A percentile compares a stretch with the other conserved stretches of the same genome.
Conservation (phyloP, 2,888 invertebrate genomes). For the Strigamia crassipes region DNA sequence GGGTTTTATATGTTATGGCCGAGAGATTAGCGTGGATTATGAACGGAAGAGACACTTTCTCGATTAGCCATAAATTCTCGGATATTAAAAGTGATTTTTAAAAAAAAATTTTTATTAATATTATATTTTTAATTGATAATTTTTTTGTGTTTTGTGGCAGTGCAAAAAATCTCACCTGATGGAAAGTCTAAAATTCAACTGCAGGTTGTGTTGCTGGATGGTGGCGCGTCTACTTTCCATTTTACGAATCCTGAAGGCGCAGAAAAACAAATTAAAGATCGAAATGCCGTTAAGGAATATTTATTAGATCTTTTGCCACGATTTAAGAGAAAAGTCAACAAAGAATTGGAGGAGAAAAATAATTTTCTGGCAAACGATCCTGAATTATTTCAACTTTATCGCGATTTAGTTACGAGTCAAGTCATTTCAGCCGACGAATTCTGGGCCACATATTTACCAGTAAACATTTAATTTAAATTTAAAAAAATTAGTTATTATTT, state of each 20-base stretch:
- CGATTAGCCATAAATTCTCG: slow-evolving; percentile 89
- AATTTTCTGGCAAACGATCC: slow-evolving; percentile 87
- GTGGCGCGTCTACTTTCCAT: slow-evolving; percentile 93
- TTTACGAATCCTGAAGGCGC: slow-evolving; percentile 87
- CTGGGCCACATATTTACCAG: slow-evolving; percentile 85
- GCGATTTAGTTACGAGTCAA: slow-evolving; percentile 94
- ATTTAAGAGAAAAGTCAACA: slow-evolving; percentile 89
- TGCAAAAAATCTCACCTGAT: slow-evolving; percentile 92
- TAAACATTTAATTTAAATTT: slow-evolving; percentile 43
- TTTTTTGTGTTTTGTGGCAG: slow-evolving; percentile 62
- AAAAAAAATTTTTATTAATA: slow-evolving; percentile 22
- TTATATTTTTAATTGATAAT: background rate
- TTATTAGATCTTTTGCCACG: slow-evolving; percentile 88
- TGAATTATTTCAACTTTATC: slow-evolving; percentile 87
- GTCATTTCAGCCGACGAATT: slow-evolving; percentile 97
- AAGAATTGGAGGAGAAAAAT: slow-evolving; percentile 87
- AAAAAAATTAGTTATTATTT: too few species aligned
- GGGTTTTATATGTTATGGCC: slow-evolving; percentile 93
- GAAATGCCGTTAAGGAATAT: slow-evolving; percentile 90
- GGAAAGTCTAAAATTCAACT: slow-evolving; percentile 98
- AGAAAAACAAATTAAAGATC: slow-evolving; percentile 81
- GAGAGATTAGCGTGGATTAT: slow-evolving; percentile 96
- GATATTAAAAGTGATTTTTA: slow-evolving; percentile 90
- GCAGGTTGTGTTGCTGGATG: slow-evolving; percentile 93
- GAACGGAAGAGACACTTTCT: slow-evolving; percentile 84